phyloP scores from a whole-genome alignment of 2,113 vertebrate species.

The Ardeotis arabs region DNA sequence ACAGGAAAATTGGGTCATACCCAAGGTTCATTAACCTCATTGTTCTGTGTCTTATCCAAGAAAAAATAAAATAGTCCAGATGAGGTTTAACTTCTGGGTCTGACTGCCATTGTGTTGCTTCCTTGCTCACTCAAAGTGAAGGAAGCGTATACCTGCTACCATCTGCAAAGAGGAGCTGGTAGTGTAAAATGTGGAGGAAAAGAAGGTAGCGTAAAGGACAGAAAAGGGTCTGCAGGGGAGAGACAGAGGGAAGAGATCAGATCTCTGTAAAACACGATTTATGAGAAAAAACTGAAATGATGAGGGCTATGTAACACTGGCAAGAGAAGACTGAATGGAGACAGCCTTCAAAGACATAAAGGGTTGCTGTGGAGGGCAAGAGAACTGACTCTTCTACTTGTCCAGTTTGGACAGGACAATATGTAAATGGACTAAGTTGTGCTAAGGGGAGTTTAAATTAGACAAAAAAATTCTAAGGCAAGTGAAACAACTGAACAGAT shows the following conservation, averaged over 20 bases:
- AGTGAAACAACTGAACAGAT: background rate
- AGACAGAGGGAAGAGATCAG: background rate
- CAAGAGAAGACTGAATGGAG: background rate
- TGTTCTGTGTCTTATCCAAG: background rate
- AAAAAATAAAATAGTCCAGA: background rate
- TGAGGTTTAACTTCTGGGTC: background rate
- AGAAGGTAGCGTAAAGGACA: background rate
- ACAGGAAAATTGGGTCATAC: background rate
- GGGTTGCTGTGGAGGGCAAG: background rate
- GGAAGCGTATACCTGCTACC: background rate
- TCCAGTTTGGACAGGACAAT: background rate
- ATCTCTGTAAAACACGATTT: conserved; percentile 8
- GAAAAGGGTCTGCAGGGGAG: background rate
- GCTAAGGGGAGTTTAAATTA: background rate
- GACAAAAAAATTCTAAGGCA: background rate
- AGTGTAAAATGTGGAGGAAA: background rate
- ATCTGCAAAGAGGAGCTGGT: background rate
- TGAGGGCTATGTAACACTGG: background rate
- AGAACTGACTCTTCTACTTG: background rate
- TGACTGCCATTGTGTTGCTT: background rate
- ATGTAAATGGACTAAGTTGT: background rate
- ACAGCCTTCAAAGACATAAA: background rate
- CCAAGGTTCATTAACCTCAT: background rate
- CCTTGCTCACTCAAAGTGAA: background rate
- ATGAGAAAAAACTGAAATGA: background rate